Evolutionary conservation across 2,797 vertebrate species (phyloP), one percentile per base, ranked within the genome.

Genomic region (Lagodon rhomboides): DNA sequence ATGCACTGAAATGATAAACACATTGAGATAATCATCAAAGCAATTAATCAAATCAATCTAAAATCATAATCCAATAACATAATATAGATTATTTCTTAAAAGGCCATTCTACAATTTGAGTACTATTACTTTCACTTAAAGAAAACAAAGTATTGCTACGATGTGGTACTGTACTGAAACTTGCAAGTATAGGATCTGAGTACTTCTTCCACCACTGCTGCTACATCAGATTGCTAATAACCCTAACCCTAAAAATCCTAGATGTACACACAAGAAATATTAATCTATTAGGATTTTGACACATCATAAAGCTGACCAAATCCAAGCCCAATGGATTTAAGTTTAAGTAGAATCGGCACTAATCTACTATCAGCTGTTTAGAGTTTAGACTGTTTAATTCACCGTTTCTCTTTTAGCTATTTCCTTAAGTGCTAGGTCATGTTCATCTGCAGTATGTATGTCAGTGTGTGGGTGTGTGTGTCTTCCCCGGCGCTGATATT

Each of bases 401-500:
- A 27, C 16, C 0, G 3, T 64, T 78, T 63, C 2, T 46, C 62
- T 65, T 44, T 30, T 3, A 62, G 44, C 16, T 27, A 56, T 61
- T 86, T 67, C 25, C 38, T 80, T 77, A 79, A 76, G 53, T 89
- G 58, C 68, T 61, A 77, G 64, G 69, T 79, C 85, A 89, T 77
- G 77, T 85, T 85, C 83, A 86, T 87, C 73, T 79, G 72, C 34
- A 38, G 34, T 46, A 16, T 84, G 80, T 75, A 27, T 54, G 67
- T 65, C 61, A 68, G 56, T 67, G 73, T 79, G 76, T 84, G 72
- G 47, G 72, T 56, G 77, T 67, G 72, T 63, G 62, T 1, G 10
- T 82, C 55, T 86, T 89, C 60, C 71, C 82, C 85, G 75, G 76
- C 83, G 80, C 73, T 12, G 86, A 93, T 94, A 93, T 92, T 92